Base-by-base conservation (phyloP, 2,888 invertebrate species). In the Cryptus armator region DNA sequence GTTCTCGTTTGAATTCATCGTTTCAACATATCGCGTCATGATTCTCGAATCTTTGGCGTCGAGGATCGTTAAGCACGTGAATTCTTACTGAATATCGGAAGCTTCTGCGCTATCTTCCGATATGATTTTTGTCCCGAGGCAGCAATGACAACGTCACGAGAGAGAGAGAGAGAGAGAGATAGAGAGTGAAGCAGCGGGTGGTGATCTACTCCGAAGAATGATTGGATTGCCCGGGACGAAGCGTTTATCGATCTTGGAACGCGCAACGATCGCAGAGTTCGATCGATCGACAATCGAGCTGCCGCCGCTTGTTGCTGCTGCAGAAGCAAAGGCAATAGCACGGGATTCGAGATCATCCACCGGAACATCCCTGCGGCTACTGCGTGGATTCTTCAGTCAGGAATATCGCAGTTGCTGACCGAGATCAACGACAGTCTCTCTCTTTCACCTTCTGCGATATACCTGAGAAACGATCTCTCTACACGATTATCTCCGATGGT, bases 341-440 rank as follows among this genome's bases (percentile, higher is more conserved):
- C 56, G 56, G 1, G 88, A 86, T 86, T 24, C 48, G 90, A 90
- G 91, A 90, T 91, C 91, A 89, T 88, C 91, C 56, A 91, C 90
- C 91, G 88, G 91, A 91, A 90, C 91, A 91, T 90, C 90, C 90
- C 90, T 88, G 86, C 89, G 89, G 91, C 91, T 91, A 91, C 91
- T 84, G 71, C 71, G 71, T 19, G 90, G 87, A 86, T 87, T 86
- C 88, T 88, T 87, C 84, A 68, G 78, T 82, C 83, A 53, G 37
- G 56, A 24, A 62, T 62, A 62, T 62, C 62, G 14, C 37, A 24
- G 29, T 62, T 24, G 56, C 56, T 19, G 56, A 37, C 32, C 37
- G 62, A 62, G 62, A 62, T 37, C 37, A 29, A n/a, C 62, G 62
- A 37, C 62, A 62, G 62, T 29, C 37, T 62, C 62, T 29, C 62